Conservation (phyloP, 2,113 vertebrate species). For the Microtus pennsylvanicus region DNA sequence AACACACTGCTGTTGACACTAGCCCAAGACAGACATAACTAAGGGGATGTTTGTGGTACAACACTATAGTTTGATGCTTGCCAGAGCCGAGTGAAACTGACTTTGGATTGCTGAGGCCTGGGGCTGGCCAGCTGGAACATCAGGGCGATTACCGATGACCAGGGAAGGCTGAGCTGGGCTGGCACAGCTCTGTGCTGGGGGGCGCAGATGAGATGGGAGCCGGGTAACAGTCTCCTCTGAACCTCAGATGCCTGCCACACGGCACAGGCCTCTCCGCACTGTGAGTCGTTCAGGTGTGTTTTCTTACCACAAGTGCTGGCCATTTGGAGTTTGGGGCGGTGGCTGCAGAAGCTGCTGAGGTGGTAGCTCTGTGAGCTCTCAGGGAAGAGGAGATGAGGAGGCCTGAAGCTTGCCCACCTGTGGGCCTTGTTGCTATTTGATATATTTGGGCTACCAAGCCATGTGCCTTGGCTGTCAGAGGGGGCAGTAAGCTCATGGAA, state of each 20-base stretch:
- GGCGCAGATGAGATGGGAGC: neutral
- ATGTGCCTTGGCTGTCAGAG: neutral
- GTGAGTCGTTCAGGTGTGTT: neutral
- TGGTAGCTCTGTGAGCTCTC: neutral
- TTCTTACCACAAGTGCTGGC: neutral
- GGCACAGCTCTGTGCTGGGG: neutral
- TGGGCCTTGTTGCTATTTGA: neutral
- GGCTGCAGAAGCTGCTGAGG: neutral
- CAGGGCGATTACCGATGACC: neutral
- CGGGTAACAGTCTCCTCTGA: neutral
- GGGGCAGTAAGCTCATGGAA: too few relatives aligned
- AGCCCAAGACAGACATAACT: neutral
- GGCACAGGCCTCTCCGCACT: neutral
- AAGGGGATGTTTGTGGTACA: neutral
- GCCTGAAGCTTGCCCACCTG: neutral
- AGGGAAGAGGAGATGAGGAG: neutral
- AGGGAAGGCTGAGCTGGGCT: neutral
- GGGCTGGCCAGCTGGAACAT: neutral
- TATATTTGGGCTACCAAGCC: neutral
- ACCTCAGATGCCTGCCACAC: rapidly evolving
- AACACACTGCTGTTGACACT: neutral
- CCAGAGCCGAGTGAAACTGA: neutral
- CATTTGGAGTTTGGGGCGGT: neutral
- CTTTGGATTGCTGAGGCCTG: neutral
- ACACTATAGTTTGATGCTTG: neutral